Percentiles rank a stretch among this genome's conserved stretches.
phyloP scores from a whole-genome alignment of 2,888 invertebrate species.

The Exocentrus adspersus region DNA sequence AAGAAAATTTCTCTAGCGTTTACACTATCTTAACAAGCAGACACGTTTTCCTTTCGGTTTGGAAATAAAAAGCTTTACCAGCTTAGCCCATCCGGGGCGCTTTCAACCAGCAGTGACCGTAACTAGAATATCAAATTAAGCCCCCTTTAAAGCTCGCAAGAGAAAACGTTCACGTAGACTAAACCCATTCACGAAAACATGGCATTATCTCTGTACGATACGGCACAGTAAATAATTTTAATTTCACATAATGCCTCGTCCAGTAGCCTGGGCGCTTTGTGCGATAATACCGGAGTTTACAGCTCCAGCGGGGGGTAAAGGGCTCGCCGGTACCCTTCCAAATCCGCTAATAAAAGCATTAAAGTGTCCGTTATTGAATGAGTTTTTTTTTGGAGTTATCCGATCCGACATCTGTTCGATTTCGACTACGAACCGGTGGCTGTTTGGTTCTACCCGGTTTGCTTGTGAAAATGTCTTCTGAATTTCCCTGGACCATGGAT shows the following conservation, averaged over 20 bases:
- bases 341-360: conserved; percentile 45
- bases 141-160: no score
- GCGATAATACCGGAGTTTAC: conserved; percentile 42
- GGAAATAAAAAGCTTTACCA: no score
- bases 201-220: conserved; percentile 25
- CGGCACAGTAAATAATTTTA: conserved; percentile 35
- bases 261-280: conserved; percentile 38
- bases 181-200: conserved; percentile 22
- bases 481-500: no score
- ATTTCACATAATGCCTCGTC: conserved; percentile 41
- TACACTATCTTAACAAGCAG: no score
- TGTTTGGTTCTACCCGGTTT: background rate
- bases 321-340: conserved; percentile 39
- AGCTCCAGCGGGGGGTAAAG: conserved; percentile 38
- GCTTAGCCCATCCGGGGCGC: no score
- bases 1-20: no score
- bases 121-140: no score
- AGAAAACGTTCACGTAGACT: conserved; percentile 1
- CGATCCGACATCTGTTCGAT: conserved; percentile 44
- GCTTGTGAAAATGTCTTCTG: no score
- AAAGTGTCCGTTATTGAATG: conserved; percentile 41
- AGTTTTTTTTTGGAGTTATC: conserved; percentile 36
- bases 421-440: conserved; percentile 22
- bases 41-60: no score
- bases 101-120: no score